Evolutionary conservation across 2,888 invertebrate species (phyloP).

Genomic region (Kuschelorhynchus macadamiae): DNA sequence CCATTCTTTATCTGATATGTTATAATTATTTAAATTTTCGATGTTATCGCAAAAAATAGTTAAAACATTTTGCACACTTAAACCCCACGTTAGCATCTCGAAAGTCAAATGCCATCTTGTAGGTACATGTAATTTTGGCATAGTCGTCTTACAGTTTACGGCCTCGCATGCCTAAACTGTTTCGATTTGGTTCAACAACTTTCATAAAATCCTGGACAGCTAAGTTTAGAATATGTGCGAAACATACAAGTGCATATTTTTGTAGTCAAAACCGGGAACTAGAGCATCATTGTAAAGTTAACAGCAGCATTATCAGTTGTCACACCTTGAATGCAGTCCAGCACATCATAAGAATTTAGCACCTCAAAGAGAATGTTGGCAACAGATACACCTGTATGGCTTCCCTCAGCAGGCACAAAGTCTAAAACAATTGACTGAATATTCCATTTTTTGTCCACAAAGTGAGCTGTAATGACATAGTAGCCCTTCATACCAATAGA

Average conservation of each 20-base stretch:
- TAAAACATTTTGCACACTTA: slow-evolving; percentile 18
- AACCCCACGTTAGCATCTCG: slow-evolving; percentile 5
- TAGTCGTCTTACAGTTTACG: slow-evolving; percentile 11
- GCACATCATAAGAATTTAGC: no score
- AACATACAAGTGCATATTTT: no score
- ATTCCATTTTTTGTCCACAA: slow-evolving; percentile 46
- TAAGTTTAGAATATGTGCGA: no score
- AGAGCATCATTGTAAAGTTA: neutral
- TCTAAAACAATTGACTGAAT: no score
- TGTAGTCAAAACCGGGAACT: neutral
- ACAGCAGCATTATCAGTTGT: no score
- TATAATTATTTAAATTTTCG: slow-evolving; percentile 4
- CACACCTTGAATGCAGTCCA: no score
- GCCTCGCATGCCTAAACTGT: neutral
- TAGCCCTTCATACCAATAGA: slow-evolving; percentile 50
- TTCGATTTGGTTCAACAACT: slow-evolving; percentile 1
- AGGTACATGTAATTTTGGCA: slow-evolving; percentile 10
- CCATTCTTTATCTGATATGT: slow-evolving; percentile 27
- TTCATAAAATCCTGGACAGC: neutral
- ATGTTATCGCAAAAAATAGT: slow-evolving; percentile 41
- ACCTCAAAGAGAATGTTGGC: no score
- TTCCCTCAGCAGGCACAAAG: no score
- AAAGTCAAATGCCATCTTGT: slow-evolving; percentile 8
- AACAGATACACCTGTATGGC: no score
- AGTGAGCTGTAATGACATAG: slow-evolving; percentile 55